Evolutionary conservation across 2,113 vertebrate species (phyloP).

Genomic region (Meleagris gallopavo): DNA sequence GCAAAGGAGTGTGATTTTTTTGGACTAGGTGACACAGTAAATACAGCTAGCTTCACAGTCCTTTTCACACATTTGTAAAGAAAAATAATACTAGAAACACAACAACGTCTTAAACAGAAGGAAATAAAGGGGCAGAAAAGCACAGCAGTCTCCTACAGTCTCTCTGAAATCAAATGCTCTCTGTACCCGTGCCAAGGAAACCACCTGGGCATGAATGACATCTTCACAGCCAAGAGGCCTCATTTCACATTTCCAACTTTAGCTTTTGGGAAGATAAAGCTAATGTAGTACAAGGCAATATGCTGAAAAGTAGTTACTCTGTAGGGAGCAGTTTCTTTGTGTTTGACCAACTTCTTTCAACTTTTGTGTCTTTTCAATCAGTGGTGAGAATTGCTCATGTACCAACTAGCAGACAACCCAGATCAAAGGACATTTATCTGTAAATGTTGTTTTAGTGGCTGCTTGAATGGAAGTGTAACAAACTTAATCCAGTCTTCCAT

Average conservation of each 20-base stretch:
- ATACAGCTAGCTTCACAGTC: background rate
- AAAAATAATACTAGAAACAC: background rate
- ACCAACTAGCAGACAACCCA: background rate
- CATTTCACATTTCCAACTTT: background rate
- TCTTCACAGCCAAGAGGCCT: background rate
- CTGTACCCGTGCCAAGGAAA: background rate
- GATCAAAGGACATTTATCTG: background rate
- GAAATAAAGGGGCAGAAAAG: background rate
- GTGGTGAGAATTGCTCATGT: background rate
- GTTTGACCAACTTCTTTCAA: background rate
- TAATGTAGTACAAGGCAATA: background rate
- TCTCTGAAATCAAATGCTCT: background rate
- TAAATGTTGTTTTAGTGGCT: background rate
- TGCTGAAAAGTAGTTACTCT: background rate
- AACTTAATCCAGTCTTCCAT: background rate
- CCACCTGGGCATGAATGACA: too few relatives aligned
- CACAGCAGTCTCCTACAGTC: background rate
- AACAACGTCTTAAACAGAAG: background rate
- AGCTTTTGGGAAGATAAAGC: background rate
- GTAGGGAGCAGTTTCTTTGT: background rate
- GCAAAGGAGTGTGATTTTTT: background rate
- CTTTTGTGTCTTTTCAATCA: background rate
- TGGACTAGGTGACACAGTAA: background rate
- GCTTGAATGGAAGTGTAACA: constrained; percentile 3
- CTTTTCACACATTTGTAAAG: background rate